Percentiles rank a stretch among this genome's conserved stretches.
These are phyloP conservation scores for Callinectes sapidus DNA, from an alignment of 2,888 invertebrate species.

Conservation along the genomic window DNA sequence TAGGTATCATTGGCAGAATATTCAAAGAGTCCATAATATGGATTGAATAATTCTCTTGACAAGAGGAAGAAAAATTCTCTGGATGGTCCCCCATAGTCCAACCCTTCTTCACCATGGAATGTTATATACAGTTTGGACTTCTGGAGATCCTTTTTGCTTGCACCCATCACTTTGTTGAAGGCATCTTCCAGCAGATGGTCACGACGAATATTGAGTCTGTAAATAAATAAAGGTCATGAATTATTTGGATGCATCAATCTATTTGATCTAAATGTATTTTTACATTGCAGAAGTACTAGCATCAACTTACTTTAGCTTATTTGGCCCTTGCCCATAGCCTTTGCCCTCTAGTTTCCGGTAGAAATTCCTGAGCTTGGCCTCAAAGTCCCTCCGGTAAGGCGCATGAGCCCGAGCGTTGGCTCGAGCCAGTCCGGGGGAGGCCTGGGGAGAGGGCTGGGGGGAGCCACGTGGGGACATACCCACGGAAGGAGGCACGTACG, in stretches of 20 bases:
- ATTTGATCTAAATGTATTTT: neutral
- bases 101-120: constrained; percentile 90
- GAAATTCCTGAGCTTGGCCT: constrained; percentile 94
- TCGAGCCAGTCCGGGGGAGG: constrained; percentile 85
- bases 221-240: constrained; percentile 72
- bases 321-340: constrained; percentile 97
- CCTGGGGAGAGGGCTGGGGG: constrained; percentile 84
- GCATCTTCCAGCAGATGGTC: constrained; percentile 96
- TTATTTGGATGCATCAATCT: neutral
- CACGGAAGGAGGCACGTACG: constrained; percentile 85
- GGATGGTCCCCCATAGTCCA: constrained; percentile 98
- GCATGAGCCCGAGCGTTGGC: constrained; percentile 89
- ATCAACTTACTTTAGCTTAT: constrained; percentile 90
- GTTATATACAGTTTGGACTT: constrained; percentile 95
- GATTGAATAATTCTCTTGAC: constrained; percentile 98
- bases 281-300: neutral
- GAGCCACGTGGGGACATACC: constrained; percentile 77
- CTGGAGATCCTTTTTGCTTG: constrained; percentile 95
- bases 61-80: constrained; percentile 98
- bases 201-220: constrained; percentile 92
- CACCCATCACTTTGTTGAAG: constrained; percentile 96
- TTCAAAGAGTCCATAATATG: constrained; percentile 98
- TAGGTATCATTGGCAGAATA: constrained; percentile 98
- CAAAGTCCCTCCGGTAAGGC: constrained; percentile 94
- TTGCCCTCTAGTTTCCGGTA: constrained; percentile 96